Evolutionary conservation across 2,113 vertebrate species (phyloP), one percentile per base, ranked within the genome.

Genomic region (Phasianus colchicus): DNA sequence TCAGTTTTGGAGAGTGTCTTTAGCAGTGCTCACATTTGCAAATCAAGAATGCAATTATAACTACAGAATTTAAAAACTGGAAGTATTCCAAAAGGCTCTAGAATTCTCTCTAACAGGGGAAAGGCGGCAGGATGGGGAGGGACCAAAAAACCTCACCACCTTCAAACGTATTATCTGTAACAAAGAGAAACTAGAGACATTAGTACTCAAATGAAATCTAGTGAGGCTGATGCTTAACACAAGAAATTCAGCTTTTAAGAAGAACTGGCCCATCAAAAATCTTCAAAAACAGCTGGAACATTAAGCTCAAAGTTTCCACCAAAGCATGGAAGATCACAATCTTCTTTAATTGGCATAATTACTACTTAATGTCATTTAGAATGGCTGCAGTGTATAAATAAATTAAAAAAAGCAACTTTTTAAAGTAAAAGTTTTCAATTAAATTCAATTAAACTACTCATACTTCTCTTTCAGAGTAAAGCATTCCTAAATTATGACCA

Each of bases 191-290:
- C 15, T 34, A 32, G 4, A 65, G 29, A 25, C 36, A 72, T 92
- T 34, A 86, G 80, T 48, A 61, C 15, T 19, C 24, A 79, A 75
- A 75, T 65, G 55, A 90, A 30, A 66, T 48, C 32, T 21, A 72
- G 29, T 0, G 0, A 83, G 16, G 66, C 13, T 25, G 34, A 60
- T 13, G 40, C 1, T 1, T 52, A 69, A 81, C n/a, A 66, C 6
- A 69, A 78, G 11, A 43, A 88, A 88, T 67, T n/a, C 52, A 21
- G 30, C 9, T 40, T 88, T 83, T 94, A 27, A 57, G 58, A 74
- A 75, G 5, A 83, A 93, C 0, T 11, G 29, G 20, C 14, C 40
- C 22, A 75, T 82, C 36, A 70, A 82, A 30, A 88, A 73, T 48
- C 58, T 87, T 75, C 43, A 66, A 78, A 92, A 54, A 16, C 24